These are phyloP conservation scores for Syngnathus scovelli DNA, from an alignment of 2,113 vertebrate species.

Conservation along the genomic window DNA sequence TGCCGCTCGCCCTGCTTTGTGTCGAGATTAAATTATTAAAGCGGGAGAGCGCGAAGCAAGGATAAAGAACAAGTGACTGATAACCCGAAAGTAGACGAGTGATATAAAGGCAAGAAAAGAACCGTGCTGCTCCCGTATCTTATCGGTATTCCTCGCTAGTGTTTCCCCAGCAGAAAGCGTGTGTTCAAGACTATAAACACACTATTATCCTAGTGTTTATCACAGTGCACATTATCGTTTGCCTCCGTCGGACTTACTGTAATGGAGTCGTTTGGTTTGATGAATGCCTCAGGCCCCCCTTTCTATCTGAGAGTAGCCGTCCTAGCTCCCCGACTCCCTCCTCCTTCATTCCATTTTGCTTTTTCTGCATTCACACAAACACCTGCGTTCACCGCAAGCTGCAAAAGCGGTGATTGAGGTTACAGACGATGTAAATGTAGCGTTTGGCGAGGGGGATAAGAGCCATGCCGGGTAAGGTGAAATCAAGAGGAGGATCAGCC, in stretches of 20 bases:
- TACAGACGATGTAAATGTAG: slow-evolving; percentile 67
- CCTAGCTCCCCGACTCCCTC: not conserved
- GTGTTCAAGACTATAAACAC: slow-evolving; percentile 68
- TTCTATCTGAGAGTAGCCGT: slow-evolving; percentile 57
- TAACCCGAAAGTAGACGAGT: slow-evolving; percentile 40
- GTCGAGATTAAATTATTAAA: slow-evolving; percentile 46
- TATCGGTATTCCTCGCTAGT: slow-evolving; percentile 62
- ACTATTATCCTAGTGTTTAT: slow-evolving; percentile 71
- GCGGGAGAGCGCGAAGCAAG: slow-evolving; percentile 19
- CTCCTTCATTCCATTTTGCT: slow-evolving; percentile 35
- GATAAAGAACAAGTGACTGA: slow-evolving; percentile 57
- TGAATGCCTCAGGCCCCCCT: slow-evolving; percentile 61
- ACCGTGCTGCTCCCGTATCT: slow-evolving; percentile 44
- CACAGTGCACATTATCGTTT: slow-evolving; percentile 66
- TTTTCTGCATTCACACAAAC: slow-evolving; percentile 52
- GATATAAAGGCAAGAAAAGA: slow-evolving; percentile 37
- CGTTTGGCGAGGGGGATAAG: slow-evolving; percentile 57
- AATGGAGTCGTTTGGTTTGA: slow-evolving; percentile 73
- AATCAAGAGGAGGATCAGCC: slow-evolving; percentile 42
- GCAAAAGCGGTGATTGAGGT: slow-evolving; percentile 61
- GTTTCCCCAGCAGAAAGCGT: slow-evolving; percentile 63
- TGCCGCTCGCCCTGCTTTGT: slow-evolving; percentile 41
- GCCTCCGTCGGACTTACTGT: slow-evolving; percentile 69
- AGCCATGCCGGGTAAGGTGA: slow-evolving; percentile 50
- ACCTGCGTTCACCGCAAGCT: slow-evolving; percentile 50